Evolutionary conservation across 1,140 invertebrate species (phyloP), one percentile per base, ranked within the genome.

Genomic region (Pogonomyrmex barbatus): DNA sequence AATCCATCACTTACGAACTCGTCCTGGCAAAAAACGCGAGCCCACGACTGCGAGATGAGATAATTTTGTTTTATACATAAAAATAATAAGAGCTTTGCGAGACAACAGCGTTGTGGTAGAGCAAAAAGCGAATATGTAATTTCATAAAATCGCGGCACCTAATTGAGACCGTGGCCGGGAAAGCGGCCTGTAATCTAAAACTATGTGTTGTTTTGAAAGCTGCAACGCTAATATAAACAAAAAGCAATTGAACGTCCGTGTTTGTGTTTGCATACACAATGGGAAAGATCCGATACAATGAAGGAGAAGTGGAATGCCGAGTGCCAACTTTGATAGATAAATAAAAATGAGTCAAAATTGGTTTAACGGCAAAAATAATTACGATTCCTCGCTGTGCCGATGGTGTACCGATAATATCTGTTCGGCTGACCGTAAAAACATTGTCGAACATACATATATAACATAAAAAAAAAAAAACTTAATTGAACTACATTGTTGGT

Each of bases 1-100:
- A 83, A 83, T 83, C 79, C 79, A 83, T 83, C 79, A 75, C 67
- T 83, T 75, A 75, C 54, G 54, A 83, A 83, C 68, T 83, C 54
- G 39, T 52, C 45, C 42, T 17, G 54, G 17, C 54, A 75, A 73
- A 75, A 75, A 83, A 73, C 58, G 30, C 67, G 50, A 67, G 17
- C 33, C 36, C 54, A 45, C 79, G 30, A 82, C 54, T 58, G 78
- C 52, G 42, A 56, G 68, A 83, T 56, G 79, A 83, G 54, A 73
- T 73, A 60, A 83, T 83, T 73, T 47, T 58, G 68, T 36, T 75
- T 75, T 24, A 33, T 42, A 39, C 45, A 45, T 73, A 52, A 47
- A 73, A 83, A 83, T 56, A n/a, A n/a, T 60, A 73, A 75, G 65
- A 70, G 30, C 45, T 24, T 47, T 33, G 33, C 42, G 39, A 17